phyloP scores from a whole-genome alignment of 1,140 invertebrate genomes.

The Pentalonia nigronervosa region DNA sequence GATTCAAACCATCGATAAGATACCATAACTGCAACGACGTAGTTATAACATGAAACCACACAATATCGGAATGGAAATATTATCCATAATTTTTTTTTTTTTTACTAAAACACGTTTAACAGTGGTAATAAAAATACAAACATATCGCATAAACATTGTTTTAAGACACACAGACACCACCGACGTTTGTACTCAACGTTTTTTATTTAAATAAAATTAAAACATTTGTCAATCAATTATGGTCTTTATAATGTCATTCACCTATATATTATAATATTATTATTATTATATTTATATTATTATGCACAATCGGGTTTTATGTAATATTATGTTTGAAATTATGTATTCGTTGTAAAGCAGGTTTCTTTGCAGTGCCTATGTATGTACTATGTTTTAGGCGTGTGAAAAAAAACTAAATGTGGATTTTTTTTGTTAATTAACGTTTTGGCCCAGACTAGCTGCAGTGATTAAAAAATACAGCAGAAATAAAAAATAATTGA shows the following conservation, averaged over 20 bases:
- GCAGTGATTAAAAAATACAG: neutral
- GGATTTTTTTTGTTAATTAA: conserved; percentile 18
- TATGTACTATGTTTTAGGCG: neutral
- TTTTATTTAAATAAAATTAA: neutral
- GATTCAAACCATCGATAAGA: conserved; percentile 4
- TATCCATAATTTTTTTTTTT: too few relatives aligned
- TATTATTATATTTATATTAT: neutral
- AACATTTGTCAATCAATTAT: neutral
- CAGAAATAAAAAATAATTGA: neutral
- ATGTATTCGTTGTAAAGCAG: neutral
- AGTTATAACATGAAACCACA: neutral
- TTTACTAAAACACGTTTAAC: neutral
- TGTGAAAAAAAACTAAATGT: conserved; percentile 16
- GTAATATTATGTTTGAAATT: conserved; percentile 10
- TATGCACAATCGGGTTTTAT: conserved; percentile 5
- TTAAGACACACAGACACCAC: neutral
- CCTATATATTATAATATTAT: conserved; percentile 6
- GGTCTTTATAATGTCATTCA: conserved; percentile 27
- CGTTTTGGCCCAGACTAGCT: neutral
- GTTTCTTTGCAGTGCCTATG: neutral
- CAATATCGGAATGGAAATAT: neutral
- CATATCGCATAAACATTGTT: neutral
- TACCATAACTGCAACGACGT: neutral
- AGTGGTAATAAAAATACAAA: neutral
- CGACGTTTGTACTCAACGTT: neutral